These are phyloP conservation scores for Anticlea derivata DNA, from an alignment of 2,888 invertebrate species.

Conservation along the genomic window DNA sequence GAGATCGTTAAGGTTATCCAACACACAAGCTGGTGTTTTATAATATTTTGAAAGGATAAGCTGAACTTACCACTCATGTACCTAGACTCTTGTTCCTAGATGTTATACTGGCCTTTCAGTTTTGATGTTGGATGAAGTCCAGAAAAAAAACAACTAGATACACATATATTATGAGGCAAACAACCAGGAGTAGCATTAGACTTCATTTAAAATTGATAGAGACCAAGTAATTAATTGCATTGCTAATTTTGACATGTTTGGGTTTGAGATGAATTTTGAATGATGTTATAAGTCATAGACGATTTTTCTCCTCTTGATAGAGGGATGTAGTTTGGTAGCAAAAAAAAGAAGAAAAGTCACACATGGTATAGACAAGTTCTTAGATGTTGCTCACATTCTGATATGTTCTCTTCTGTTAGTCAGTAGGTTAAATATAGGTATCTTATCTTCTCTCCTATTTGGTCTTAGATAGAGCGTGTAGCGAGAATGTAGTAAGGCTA, in stretches of 20 bases:
- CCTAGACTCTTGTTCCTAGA: too few species aligned
- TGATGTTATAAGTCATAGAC: slow-evolving; percentile 17
- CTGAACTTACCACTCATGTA: slow-evolving; percentile 5
- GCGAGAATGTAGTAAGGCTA: too few species aligned
- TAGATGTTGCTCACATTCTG: too few species aligned
- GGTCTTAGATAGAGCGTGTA: too few species aligned
- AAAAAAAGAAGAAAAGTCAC: too few species aligned
- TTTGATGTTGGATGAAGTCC: slow-evolving; percentile 33
- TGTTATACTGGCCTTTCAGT: slow-evolving; percentile 1
- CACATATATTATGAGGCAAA: slow-evolving; percentile 52
- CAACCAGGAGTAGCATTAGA: slow-evolving; percentile 59
- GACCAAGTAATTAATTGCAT: slow-evolving; percentile 5
- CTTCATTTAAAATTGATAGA: slow-evolving; percentile 24
- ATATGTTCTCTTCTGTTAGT: too few species aligned
- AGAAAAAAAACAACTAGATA: slow-evolving; percentile 56
- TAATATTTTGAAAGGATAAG: not conserved
- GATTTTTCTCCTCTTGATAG: slow-evolving; percentile 5
- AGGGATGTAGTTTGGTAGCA: not conserved
- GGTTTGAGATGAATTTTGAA: slow-evolving; percentile 15
- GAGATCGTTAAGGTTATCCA: too few species aligned
- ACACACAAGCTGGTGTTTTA: not conserved
- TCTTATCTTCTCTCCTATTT: too few species aligned
- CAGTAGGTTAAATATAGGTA: too few species aligned
- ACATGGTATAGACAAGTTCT: not conserved
- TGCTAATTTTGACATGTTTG: slow-evolving; percentile 46